phyloP scores from a whole-genome alignment of 2,113 vertebrate genomes.

The Benitochromis conjunctus region DNA sequence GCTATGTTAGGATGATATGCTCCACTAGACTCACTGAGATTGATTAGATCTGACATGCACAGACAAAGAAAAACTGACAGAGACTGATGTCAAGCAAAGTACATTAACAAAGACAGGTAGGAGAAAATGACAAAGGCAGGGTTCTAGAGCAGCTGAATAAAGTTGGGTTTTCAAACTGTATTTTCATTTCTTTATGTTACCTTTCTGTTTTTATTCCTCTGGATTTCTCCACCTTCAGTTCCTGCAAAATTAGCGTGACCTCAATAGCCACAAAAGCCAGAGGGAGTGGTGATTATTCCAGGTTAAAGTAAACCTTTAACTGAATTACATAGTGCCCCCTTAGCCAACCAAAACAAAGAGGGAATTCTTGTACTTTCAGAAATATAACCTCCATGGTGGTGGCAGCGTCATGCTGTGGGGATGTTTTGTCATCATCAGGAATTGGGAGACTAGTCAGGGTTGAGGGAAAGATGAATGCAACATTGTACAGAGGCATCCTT shows the following conservation, averaged over 20 bases:
- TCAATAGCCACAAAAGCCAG: neutral
- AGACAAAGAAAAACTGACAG: constrained; percentile 21
- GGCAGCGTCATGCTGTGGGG: neutral
- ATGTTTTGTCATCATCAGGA: neutral
- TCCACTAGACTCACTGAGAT: neutral
- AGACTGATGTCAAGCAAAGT: constrained; percentile 24
- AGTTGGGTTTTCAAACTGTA: neutral
- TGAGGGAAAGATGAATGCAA: neutral
- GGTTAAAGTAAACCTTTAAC: neutral
- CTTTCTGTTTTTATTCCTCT: neutral
- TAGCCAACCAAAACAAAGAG: neutral
- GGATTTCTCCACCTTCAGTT: neutral
- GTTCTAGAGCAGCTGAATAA: neutral
- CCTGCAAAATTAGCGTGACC: neutral
- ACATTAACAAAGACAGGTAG: constrained; percentile 19
- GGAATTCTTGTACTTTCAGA: neutral
- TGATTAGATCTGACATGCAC: constrained; percentile 40
- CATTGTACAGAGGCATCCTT: neutral
- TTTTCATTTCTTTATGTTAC: neutral
- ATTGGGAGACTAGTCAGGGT: neutral
- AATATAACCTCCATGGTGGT: neutral
- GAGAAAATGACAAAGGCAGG: neutral
- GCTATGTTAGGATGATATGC: neutral
- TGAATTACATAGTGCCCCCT: neutral
- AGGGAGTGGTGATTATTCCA: neutral